Percentiles rank a stretch among this genome's conserved stretches.
phyloP scores from a whole-genome alignment of 2,113 vertebrate species.

The Axis porcinus region DNA sequence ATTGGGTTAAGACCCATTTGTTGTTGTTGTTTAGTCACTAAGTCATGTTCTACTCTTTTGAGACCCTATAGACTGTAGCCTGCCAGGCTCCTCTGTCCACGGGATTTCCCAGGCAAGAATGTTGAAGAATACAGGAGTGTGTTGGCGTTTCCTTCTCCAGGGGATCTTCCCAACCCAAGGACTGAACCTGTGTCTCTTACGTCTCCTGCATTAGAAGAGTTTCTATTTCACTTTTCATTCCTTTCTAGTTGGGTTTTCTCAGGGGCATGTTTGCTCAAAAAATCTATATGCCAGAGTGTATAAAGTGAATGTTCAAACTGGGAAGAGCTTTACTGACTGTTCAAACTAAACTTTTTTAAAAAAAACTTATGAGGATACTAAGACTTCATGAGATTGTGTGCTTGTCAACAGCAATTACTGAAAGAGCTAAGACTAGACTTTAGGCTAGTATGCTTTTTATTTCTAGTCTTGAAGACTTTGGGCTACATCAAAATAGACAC shows the following conservation, averaged over 20 bases:
- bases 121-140: neutral
- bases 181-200: neutral
- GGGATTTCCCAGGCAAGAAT: neutral
- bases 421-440: neutral
- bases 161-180: neutral
- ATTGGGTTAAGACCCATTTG: neutral
- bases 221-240: neutral
- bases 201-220: neutral
- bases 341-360: neutral
- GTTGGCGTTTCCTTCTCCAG: neutral
- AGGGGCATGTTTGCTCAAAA: neutral
- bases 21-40: neutral
- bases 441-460: neutral
- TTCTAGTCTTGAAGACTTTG: neutral
- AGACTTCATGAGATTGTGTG: neutral
- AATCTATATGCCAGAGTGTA: neutral
- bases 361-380: neutral
- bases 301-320: neutral
- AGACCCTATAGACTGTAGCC: neutral
- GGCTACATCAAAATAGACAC: neutral
- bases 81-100: neutral
- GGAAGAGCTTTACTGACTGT: neutral
- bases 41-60: neutral
- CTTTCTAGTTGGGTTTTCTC: neutral
- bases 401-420: neutral